phyloP scores from a whole-genome alignment of 2,797 vertebrate species.

The Vespertilio murinus region DNA sequence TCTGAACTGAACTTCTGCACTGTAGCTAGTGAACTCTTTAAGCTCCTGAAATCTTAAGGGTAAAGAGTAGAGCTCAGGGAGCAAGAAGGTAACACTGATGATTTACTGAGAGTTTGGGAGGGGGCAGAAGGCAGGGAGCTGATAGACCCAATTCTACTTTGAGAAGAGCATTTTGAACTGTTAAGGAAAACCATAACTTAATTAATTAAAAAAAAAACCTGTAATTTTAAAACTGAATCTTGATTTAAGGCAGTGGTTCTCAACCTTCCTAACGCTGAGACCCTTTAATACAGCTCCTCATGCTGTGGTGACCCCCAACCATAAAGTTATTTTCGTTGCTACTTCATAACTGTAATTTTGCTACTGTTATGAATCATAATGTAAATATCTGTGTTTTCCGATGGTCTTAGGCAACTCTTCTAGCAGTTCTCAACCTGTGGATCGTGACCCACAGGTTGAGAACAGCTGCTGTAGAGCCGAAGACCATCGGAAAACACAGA shows the following conservation, averaged over 20 bases:
- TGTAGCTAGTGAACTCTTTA: background rate
- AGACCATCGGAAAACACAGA: too few species aligned
- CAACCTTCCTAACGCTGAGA: too few species aligned
- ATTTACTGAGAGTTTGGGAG: background rate
- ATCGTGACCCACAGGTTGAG: too few species aligned
- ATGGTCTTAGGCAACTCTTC: too few species aligned
- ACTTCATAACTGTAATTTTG: too few species aligned
- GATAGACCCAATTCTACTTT: constrained; percentile 48
- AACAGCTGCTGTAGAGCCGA: too few species aligned
- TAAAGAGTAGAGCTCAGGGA: background rate
- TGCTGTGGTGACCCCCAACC: too few species aligned
- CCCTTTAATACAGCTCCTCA: too few species aligned
- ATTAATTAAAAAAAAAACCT: constrained; percentile 47
- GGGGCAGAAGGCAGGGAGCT: background rate
- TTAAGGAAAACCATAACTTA: constrained; percentile 74
- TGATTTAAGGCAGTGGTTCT: constrained; percentile 63
- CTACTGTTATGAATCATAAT: too few species aligned
- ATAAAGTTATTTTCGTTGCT: too few species aligned
- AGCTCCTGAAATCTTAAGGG: background rate
- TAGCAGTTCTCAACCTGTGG: too few species aligned
- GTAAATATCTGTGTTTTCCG: too few species aligned
- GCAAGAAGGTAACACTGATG: background rate
- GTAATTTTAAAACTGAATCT: constrained; percentile 74
- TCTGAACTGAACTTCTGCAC: constrained; percentile 4
- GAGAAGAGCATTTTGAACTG: constrained; percentile 82